Evolutionary conservation across 1,140 invertebrate genomes (phyloP).

Genomic region (Apocrypta bakeri): DNA sequence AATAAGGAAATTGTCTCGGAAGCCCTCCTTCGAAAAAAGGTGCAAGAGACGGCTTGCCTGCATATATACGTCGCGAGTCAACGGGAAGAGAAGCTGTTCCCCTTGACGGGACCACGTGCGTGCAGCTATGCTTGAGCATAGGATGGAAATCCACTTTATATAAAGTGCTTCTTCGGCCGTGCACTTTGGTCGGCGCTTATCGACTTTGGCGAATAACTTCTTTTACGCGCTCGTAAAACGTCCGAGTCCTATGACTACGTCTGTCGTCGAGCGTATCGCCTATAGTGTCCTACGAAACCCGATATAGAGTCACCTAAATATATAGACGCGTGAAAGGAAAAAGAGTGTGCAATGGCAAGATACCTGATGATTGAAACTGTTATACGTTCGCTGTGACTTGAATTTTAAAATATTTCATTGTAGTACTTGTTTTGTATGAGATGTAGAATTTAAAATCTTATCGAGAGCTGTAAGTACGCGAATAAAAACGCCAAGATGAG

Average conservation of each 20-base stretch:
- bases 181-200: constrained; percentile 59
- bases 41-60: not conserved
- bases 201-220: constrained; percentile 60
- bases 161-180: constrained; percentile 64
- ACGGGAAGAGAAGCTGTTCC: not conserved
- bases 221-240: constrained; percentile 54
- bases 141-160: constrained; percentile 63
- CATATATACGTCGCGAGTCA: too few species aligned
- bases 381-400: not conserved
- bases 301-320: not conserved
- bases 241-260: not conserved
- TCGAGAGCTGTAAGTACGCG: too few species aligned
- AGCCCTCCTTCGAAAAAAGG: not conserved
- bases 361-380: not conserved
- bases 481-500: constrained; percentile 23
- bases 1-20: constrained; percentile 18
- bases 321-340: not conserved
- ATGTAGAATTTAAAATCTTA: not conserved
- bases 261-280: not conserved
- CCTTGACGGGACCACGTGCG: not conserved
- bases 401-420: not conserved
- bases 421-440: not conserved
- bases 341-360: not conserved
- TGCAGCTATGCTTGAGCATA: not conserved
- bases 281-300: not conserved